phyloP scores from a whole-genome alignment of 2,113 vertebrate species.

The Malurus melanocephalus region DNA sequence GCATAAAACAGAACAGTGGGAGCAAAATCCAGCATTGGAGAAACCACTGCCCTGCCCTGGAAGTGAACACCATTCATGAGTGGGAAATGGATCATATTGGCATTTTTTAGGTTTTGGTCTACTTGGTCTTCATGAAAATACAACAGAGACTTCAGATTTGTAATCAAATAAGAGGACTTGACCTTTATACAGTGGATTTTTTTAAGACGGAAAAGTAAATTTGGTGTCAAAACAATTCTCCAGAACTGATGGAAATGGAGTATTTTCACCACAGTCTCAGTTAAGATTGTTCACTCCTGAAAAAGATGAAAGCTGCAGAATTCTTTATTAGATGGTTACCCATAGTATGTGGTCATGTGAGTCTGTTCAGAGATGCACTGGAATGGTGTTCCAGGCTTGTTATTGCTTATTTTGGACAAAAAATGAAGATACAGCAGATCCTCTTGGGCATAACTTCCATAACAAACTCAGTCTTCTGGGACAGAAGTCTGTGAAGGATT shows the following conservation, averaged over 20 bases:
- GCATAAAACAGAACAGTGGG: background rate
- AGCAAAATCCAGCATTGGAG: background rate
- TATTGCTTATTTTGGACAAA: background rate
- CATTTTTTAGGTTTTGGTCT: background rate
- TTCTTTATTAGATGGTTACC: background rate
- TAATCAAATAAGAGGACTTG: background rate
- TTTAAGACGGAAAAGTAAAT: background rate
- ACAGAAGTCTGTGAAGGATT: background rate
- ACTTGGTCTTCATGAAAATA: background rate
- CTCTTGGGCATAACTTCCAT: background rate
- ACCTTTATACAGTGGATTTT: background rate
- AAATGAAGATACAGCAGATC: background rate
- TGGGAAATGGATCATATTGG: accelerated
- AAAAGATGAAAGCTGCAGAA: background rate
- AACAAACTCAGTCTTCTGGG: background rate
- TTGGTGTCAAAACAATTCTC: background rate
- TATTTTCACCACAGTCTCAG: background rate
- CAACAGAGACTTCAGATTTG: background rate
- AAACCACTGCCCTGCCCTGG: background rate
- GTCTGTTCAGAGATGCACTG: background rate
- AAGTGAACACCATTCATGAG: background rate
- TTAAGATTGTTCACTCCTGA: background rate
- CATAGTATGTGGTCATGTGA: background rate
- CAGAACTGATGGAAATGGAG: background rate
- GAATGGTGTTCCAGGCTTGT: background rate